A percentile compares a stretch with the other conserved stretches of the same genome.
Conservation (phyloP, 1,140 invertebrate species). For the Drosophila arizonae region DNA sequence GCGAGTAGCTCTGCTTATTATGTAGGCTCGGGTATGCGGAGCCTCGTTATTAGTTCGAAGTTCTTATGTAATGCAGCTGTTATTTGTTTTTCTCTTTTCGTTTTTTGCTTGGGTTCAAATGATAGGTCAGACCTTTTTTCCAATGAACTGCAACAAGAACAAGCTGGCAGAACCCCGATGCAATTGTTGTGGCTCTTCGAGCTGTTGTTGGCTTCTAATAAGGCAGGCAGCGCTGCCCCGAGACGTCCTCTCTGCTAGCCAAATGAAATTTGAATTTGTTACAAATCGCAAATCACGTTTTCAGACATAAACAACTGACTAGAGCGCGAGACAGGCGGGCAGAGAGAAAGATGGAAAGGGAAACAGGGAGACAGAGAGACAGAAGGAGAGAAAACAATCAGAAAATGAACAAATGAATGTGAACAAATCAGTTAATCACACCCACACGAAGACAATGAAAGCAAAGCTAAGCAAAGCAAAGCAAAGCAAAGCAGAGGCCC, state of each 20-base stretch:
- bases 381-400: slow-evolving; percentile 40
- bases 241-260: not conserved
- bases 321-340: not conserved
- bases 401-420: slow-evolving; percentile 79
- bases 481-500: slow-evolving; percentile 1
- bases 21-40: not conserved
- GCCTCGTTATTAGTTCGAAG: slow-evolving; percentile 6
- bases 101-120: slow-evolving; percentile 42
- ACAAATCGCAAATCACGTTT: slow-evolving; percentile 82
- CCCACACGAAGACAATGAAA: slow-evolving; percentile 62
- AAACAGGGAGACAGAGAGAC: slow-evolving; percentile 2
- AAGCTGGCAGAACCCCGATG: slow-evolving; percentile 16
- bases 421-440: slow-evolving; percentile 83
- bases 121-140: slow-evolving; percentile 61
- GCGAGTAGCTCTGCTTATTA: too few relatives aligned
- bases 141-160: slow-evolving; percentile 37
- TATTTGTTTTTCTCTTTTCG: slow-evolving; percentile 17
- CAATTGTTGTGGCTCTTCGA: slow-evolving; percentile 19
- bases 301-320: slow-evolving; percentile 29
- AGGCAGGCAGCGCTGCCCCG: slow-evolving; percentile 27
- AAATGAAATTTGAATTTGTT: slow-evolving; percentile 77
- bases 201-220: slow-evolving; percentile 35
- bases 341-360: not conserved
- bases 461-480: not conserved
- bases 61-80: slow-evolving; percentile 1